A percentile compares a stretch with the other conserved stretches of the same genome.
phyloP scores from a whole-genome alignment of 1,140 invertebrate genomes.

The Microplitis mediator region DNA sequence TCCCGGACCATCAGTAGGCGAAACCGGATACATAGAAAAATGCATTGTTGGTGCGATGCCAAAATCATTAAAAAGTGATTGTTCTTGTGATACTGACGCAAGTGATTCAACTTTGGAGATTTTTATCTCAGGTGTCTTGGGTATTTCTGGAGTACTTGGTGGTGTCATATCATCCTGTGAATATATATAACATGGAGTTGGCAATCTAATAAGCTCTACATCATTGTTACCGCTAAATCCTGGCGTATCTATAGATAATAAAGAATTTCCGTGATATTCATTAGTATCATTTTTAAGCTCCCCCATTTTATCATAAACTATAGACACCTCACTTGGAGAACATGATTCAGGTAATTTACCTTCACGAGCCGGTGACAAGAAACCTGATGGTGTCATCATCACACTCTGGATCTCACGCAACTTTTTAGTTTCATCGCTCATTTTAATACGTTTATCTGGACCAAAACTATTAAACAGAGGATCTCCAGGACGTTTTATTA shows the following conservation, averaged over 20 bases:
- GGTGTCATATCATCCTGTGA: conserved; percentile 65
- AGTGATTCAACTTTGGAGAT: conserved; percentile 63
- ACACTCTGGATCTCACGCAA: conserved; percentile 92
- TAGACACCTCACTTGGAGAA: conserved; percentile 67
- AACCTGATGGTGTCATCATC: conserved; percentile 93
- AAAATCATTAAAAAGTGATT: conserved; percentile 62
- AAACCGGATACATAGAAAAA: conserved; percentile 59
- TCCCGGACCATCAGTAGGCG: conserved; percentile 66
- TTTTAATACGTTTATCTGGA: conserved; percentile 56
- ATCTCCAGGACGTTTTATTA: conserved; percentile 64
- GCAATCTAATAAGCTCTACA: conserved; percentile 42
- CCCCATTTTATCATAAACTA: conserved; percentile 63
- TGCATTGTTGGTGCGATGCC: conserved; percentile 63
- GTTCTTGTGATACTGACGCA: conserved; percentile 58
- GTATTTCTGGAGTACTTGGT: conserved; percentile 63
- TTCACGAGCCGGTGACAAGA: conserved; percentile 87
- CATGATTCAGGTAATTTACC: conserved; percentile 88
- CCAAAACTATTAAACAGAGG: conserved; percentile 56
- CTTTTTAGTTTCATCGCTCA: conserved; percentile 78
- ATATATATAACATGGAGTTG: conserved; percentile 48
- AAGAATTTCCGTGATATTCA: too few species aligned
- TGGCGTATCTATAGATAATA: conserved; percentile 32
- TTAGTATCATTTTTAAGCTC: conserved; percentile 32
- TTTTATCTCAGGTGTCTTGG: conserved; percentile 66
- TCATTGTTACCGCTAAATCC: conserved; percentile 57